Conservation (phyloP, 2,888 invertebrate genomes). For the Aphodius granarius region DNA sequence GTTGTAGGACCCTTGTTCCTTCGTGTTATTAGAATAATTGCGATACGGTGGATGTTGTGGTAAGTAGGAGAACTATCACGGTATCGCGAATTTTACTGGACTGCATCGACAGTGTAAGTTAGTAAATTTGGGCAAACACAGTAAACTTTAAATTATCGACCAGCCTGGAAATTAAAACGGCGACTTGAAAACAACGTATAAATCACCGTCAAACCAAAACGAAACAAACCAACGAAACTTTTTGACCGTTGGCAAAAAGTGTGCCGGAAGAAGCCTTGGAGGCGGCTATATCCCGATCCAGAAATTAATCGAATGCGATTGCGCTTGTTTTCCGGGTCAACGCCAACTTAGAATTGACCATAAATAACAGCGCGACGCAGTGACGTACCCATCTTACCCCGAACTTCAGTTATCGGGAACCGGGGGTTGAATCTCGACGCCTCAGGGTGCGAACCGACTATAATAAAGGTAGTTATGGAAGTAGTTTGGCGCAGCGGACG, state of each 20-base stretch:
- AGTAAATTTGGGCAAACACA: too few species aligned
- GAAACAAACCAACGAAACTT: neutral
- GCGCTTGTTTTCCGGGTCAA: conserved; percentile 11
- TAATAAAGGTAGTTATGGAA: conserved; percentile 34
- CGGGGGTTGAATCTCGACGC: neutral
- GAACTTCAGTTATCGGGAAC: neutral
- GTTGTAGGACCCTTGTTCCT: too few species aligned
- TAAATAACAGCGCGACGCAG: conserved; percentile 4
- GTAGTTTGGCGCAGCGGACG: conserved; percentile 31
- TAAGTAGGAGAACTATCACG: too few species aligned
- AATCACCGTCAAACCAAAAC: neutral
- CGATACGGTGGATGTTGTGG: too few species aligned
- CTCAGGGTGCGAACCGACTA: conserved; percentile 23
- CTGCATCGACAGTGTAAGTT: too few species aligned
- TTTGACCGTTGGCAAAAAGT: neutral
- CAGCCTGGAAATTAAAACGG: neutral
- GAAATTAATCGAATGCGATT: conserved; percentile 9
- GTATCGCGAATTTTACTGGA: too few species aligned
- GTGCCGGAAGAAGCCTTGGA: neutral
- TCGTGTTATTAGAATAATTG: too few species aligned
- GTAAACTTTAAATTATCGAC: neutral
- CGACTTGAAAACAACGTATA: neutral
- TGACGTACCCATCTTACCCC: neutral
- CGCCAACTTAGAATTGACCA: conserved; percentile 9
- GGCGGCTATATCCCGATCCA: neutral